Evolutionary conservation across 2,888 invertebrate genomes (phyloP).

Genomic region (Drosophila acutilabella): DNA sequence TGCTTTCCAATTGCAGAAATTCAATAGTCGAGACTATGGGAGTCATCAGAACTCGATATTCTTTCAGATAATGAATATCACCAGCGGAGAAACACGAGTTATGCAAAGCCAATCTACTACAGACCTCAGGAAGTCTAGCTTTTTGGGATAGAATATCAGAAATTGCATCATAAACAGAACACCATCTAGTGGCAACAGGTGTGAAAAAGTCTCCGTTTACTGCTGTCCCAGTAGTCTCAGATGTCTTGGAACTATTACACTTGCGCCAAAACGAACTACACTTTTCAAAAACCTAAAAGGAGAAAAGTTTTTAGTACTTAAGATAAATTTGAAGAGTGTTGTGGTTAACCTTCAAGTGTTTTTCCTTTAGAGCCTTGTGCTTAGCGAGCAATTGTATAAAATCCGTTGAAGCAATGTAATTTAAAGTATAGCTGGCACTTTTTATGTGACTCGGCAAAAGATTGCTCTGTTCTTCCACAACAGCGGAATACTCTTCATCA

Average conservation of each 20-base stretch:
- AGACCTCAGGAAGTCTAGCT: constrained; percentile 31
- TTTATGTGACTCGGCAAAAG: constrained; percentile 32
- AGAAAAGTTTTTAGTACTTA: too few relatives aligned
- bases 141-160: constrained; percentile 42
- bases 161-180: constrained; percentile 47
- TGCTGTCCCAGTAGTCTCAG: constrained; percentile 5
- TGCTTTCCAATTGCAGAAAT: constrained; percentile 39
- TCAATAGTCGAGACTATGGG: constrained; percentile 48
- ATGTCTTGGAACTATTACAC: constrained; percentile 7
- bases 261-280: constrained; percentile 47
- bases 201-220: constrained; percentile 13
- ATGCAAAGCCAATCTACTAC: constrained; percentile 37
- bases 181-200: constrained; percentile 31
- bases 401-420: constrained; percentile 31
- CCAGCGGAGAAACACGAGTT: constrained; percentile 36
- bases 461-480: not conserved
- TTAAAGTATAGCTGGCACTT: constrained; percentile 37
- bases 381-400: constrained; percentile 27
- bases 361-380: constrained; percentile 25
- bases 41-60: constrained; percentile 36
- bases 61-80: constrained; percentile 49
- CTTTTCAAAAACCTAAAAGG: constrained; percentile 38
- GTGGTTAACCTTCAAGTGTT: constrained; percentile 29
- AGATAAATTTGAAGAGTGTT: too few relatives aligned
- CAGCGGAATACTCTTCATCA: not conserved